Evolutionary conservation across 2,113 vertebrate genomes (phyloP), one percentile per base, ranked within the genome.

Genomic region (Rhabdomys dilectus): DNA sequence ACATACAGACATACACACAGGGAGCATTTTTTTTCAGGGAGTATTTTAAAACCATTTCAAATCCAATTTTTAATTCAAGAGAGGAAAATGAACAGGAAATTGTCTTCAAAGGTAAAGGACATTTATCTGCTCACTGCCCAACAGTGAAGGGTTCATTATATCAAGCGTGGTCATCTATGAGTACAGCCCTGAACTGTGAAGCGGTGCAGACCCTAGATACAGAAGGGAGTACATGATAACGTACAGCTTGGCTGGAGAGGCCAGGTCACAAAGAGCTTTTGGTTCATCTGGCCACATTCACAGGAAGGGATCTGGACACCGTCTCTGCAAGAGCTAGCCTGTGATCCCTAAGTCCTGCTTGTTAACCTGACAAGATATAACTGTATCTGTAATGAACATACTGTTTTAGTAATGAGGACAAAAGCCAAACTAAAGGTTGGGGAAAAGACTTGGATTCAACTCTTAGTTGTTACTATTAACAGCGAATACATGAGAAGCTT

Each of bases 321-420:
- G 7, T 19, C 64, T 89, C n/a, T n/a, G 24, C 39, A 68, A 70
- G 10, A 62, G 39, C 26, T 7, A 58, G 84, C 39, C 85, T 77
- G 4, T 48, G 42, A 15, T 76, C n/a, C 72, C 15, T 88, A 31
- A 58, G 58, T 70, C 91, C 84, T 66, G 42, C 24, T 95, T 80
- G 29, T 68, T 9, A 78, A 39, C 91, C 94, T 97, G 72, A 42
- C 76, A n/a, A n/a, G n/a, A n/a, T n/a, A n/a, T n/a, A n/a, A 42
- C 2, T 56, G 11, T 39, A 66, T 56, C 62, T 89, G 29, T 77
- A 92, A 56, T 6, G 39, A 91, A 85, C 12, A 31, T 0, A 39
- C 7, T 72, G 42, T 51, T 92, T 70, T 90, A 81, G 86, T 76
- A 93, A 89, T 66, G 48, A 91, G 66, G 16, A 62, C 56, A 48